These are phyloP conservation scores for Drosophila macrospina DNA, from an alignment of 2,888 invertebrate genomes.

Conservation along the genomic window DNA sequence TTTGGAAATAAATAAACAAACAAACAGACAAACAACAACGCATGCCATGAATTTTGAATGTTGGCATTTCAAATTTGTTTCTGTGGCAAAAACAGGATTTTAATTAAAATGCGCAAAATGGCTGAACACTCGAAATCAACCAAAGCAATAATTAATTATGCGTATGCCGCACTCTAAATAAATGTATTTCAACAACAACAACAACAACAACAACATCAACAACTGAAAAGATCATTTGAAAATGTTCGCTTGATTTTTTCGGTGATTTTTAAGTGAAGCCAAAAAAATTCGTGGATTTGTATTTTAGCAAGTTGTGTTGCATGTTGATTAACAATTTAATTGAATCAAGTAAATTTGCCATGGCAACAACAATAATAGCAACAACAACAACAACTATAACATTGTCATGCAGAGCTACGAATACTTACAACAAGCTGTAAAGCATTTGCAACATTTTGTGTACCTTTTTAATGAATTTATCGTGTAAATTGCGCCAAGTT, in stretches of 20 bases:
- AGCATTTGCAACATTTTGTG: conserved; percentile 69
- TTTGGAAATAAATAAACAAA: conserved; percentile 20
- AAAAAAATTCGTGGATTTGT: conserved; percentile 25
- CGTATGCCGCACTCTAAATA: conserved; percentile 15
- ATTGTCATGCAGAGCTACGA: conserved; percentile 17
- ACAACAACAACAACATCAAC: not conserved
- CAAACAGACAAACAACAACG: conserved; percentile 3
- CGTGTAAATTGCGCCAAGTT: conserved; percentile 69
- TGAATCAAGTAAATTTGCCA: conserved; percentile 62
- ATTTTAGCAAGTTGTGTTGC: conserved; percentile 33
- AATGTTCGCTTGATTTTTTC: conserved; percentile 18
- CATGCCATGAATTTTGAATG: conserved; percentile 15
- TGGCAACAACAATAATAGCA: conserved; percentile 14
- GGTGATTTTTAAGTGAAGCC: conserved; percentile 15
- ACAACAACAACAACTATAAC: conserved; percentile 8
- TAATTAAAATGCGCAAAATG: conserved; percentile 57
- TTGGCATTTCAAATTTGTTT: conserved; percentile 31
- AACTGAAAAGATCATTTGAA: not conserved
- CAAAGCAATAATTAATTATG: conserved; percentile 49
- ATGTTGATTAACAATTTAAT: conserved; percentile 70
- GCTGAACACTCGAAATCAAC: conserved; percentile 2
- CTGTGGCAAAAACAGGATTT: conserved; percentile 36
- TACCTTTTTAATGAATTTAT: conserved; percentile 80
- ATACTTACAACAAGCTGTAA: conserved; percentile 24
- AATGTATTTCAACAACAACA: conserved; percentile 30